Conservation (phyloP, 2,113 vertebrate genomes). For the Nesogale talazaci region DNA sequence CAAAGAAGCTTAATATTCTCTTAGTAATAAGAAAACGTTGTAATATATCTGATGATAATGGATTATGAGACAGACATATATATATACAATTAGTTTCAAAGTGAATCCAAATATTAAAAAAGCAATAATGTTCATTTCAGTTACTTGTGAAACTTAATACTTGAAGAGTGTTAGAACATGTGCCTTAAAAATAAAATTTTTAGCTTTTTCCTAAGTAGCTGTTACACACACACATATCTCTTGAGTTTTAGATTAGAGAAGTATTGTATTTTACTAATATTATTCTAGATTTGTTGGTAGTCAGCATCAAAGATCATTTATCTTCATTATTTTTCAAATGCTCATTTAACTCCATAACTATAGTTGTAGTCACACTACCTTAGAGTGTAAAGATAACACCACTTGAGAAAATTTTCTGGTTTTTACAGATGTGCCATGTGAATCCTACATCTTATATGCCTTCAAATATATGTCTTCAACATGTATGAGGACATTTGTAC, state of each 20-base stretch:
- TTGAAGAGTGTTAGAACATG: background rate
- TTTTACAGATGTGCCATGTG: background rate
- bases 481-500: too few relatives aligned
- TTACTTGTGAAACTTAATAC: background rate
- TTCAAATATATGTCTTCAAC: background rate
- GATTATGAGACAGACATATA: background rate
- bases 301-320: background rate
- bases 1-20: background rate
- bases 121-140: background rate
- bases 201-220: background rate
- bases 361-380: background rate
- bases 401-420: too few relatives aligned
- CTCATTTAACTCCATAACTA: background rate
- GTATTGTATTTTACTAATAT: background rate
- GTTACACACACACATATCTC: background rate
- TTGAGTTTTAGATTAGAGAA: background rate
- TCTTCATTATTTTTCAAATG: background rate
- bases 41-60: background rate
- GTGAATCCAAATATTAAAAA: background rate
- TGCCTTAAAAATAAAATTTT: background rate
- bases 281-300: background rate
- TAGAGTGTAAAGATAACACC: background rate
- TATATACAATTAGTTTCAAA: background rate
- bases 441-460: background rate
- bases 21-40: background rate